Evolutionary conservation across 2,888 invertebrate genomes (phyloP).

Genomic region (Antitype chi): DNA sequence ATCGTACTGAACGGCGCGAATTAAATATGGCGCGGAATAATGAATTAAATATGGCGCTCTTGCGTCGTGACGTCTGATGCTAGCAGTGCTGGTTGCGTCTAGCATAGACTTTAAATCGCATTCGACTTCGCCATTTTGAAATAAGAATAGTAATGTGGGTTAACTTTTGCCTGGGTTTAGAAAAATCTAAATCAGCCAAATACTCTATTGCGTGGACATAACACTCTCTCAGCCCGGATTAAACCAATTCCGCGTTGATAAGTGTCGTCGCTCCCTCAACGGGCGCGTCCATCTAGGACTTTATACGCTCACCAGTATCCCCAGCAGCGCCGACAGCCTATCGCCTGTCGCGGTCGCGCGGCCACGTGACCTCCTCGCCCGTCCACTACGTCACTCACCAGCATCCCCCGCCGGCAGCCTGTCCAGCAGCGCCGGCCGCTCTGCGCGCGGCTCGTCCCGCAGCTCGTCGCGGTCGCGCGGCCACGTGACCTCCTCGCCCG

Average conservation of each 20-base stretch:
- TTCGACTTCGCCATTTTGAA: neutral
- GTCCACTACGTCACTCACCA: slow-evolving; percentile 44
- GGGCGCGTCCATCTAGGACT: too few species aligned
- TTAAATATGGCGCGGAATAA: too few species aligned
- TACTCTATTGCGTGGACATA: neutral
- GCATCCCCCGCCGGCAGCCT: slow-evolving; percentile 54
- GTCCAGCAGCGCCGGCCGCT: slow-evolving; percentile 60
- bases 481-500: slow-evolving; percentile 45
- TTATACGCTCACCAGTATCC: slow-evolving; percentile 65
- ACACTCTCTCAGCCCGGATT: neutral
- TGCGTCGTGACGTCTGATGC: neutral
- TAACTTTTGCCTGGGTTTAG: neutral
- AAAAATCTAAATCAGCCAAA: neutral
- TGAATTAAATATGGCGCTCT: neutral
- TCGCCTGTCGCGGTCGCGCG: too few species aligned
- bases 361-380: too few species aligned
- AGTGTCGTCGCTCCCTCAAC: neutral
- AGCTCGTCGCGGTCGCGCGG: too few species aligned
- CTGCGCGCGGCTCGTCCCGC: neutral
- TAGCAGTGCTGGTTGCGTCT: neutral
- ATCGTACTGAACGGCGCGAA: neutral
- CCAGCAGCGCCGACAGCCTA: slow-evolving; percentile 56
- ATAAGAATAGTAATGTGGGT: neutral
- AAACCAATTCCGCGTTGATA: neutral
- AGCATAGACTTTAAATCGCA: neutral